Evolutionary conservation across 2,113 vertebrate genomes (phyloP), one percentile per base, ranked within the genome.

Genomic region (Ctenomys sociabilis): DNA sequence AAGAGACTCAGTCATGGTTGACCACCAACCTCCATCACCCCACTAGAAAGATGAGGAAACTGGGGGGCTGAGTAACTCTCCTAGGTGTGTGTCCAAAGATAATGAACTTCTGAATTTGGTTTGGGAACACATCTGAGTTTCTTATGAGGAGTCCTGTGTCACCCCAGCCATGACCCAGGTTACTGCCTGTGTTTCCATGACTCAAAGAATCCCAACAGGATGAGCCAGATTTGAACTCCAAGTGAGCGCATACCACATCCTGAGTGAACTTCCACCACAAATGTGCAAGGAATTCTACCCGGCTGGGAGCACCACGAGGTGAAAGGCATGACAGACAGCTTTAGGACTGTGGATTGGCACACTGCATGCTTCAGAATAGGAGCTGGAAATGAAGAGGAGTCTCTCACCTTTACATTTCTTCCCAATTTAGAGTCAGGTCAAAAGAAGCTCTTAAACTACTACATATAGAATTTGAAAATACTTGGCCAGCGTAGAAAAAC

Each of bases 401-500:
- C 59, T 64, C 13, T 2, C 1, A 7, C 1, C 35, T 64, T 59
- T 35, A 70, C 43, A 30, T 22, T 6, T 11, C 17, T 7, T 80
- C 40, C 43, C 5, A 1, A 35, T 63, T n/a, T 21, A 49, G 32
- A 70, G 17, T 52, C 45, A 35, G n/a, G n/a, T 24, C 54, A 73
- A 88, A 94, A 19, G 9, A 84, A 83, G 19, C 35, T 81, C 49
- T 40, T 45, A 80, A 96, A 68, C 96, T 64, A 87, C 81, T 5
- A 63, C 0, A 19, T 21, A 43, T 72, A 22, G 37, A 21, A 68
- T 49, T 94, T 22, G 6, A 85, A 89, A 96, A 72, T 13, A 70
- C 32, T 82, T 16, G 57, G 28, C 43, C 16, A 64, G 57, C 40
- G 61, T 57, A 63, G 61, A 89, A 52, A 81, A 75, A 87, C 4